A percentile compares a stretch with the other conserved stretches of the same genome.
These are phyloP conservation scores for Plagodis pulveraria DNA, from an alignment of 2,888 invertebrate species.

Conservation along the genomic window DNA sequence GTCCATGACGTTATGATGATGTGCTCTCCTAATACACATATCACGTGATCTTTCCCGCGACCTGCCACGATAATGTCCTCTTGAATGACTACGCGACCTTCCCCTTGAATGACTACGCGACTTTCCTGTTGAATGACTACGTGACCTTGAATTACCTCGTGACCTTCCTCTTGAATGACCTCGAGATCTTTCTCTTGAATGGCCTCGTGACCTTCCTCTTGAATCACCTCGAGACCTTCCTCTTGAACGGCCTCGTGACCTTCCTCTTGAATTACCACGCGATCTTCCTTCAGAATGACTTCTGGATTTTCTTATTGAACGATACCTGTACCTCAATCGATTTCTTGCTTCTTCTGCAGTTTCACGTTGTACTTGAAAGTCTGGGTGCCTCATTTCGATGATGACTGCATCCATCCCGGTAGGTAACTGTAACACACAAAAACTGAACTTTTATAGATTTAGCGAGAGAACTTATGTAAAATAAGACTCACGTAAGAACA, in stretches of 20 bases:
- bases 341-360: background rate
- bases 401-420: constrained; percentile 24
- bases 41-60: no score
- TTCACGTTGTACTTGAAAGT: background rate
- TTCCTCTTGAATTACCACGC: constrained; percentile 14
- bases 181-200: no score
- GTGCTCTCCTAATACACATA: no score
- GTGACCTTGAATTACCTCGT: no score
- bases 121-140: no score
- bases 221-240: constrained; percentile 11
- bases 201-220: constrained; percentile 15
- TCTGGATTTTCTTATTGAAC: constrained; percentile 5
- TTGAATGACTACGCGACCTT: constrained; percentile 9
- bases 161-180: no score
- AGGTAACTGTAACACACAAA: constrained; percentile 9
- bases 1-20: no score
- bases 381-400: constrained; percentile 14
- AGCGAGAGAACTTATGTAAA: no score
- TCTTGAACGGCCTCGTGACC: constrained; percentile 1
- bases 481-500: no score
- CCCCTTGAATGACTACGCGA: no score
- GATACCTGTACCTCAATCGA: constrained; percentile 7
- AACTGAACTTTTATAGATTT: background rate
- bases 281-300: no score
- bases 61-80: constrained; percentile 15